Base-by-base conservation (phyloP, 2,797 vertebrate species). In the Sandelia bainsii region DNA sequence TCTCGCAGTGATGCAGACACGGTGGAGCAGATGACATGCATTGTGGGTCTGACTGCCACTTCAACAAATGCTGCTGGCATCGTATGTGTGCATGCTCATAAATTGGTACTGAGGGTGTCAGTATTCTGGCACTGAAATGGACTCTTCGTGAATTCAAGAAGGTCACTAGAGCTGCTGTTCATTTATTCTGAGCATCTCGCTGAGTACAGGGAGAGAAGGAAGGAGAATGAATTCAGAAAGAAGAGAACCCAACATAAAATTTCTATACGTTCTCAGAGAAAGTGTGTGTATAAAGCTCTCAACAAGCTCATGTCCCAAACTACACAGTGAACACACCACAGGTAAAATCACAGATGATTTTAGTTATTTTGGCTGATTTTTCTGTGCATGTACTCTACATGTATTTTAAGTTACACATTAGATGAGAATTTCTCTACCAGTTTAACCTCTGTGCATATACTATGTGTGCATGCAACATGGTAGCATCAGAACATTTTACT, bases 91-190 rank as follows among this genome's bases (percentile, higher is more conserved):
- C 16, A 17, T 8, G 34, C 57, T 76, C 70, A 68, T 56, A 69
- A 87, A 79, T 73, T 84, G 81, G 71, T 85, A 71, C 75, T 80
- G 52, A 37, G 77, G 58, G 69, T 79, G 72, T 79, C 81, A 70
- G 78, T 66, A 8, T 59, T 67, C 61, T 64, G 72, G 73, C 82
- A 60, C 59, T 61, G 75, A 67, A 57, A 75, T 59, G 57, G 74
- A 69, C 80, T 77, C 75, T 78, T 84, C 68, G 57, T 79, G 62
- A 75, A 89, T 82, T 72, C 76, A 72, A 8, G 80, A 53, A 44
- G 66, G 60, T 69, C 72, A 61, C 53, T 10, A 8, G 59, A 73
- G 77, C 77, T 49, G 40, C 69, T 75, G 68, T 75, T 84, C 60
- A 77, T 82, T 85, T 86, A 84, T 87, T 84, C 75, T 77, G 54